These are phyloP conservation scores for Tortrix viridana DNA, from an alignment of 2,888 invertebrate genomes.

Conservation along the genomic window DNA sequence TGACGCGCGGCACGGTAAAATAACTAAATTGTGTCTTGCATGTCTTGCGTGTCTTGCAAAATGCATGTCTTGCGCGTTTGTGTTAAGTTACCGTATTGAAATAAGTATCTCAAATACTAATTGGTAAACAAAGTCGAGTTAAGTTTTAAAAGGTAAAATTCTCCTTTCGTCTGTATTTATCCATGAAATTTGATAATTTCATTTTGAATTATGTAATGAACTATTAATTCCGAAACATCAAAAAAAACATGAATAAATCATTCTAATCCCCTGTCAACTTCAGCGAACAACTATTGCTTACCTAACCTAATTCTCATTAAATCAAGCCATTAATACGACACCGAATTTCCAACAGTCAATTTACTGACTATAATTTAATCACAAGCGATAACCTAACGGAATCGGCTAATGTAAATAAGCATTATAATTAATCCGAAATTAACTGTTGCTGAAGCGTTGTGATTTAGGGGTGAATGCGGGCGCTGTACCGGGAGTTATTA, in stretches of 20 bases:
- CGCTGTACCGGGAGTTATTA: slow-evolving; percentile 1
- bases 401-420: slow-evolving; percentile 22
- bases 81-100: no score
- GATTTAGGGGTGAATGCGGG: slow-evolving; percentile 14
- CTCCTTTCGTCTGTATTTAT: no score
- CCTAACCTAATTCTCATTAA: background rate
- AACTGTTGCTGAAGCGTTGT: slow-evolving; percentile 5
- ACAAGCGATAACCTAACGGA: slow-evolving; percentile 6
- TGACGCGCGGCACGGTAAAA: slow-evolving; percentile 3
- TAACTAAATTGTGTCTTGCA: slow-evolving; percentile 5
- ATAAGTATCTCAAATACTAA: no score
- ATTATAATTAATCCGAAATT: slow-evolving; percentile 32
- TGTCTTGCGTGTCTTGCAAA: background rate
- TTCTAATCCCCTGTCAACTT: background rate
- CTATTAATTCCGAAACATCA: no score
- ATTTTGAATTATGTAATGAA: no score
- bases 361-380: slow-evolving; percentile 14
- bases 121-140: no score
- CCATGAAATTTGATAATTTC: no score
- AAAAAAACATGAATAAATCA: no score
- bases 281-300: background rate
- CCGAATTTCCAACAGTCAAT: slow-evolving; percentile 11
- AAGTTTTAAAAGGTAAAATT: no score
- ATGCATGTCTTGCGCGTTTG: background rate
- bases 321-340: background rate